Base-by-base conservation (phyloP, 2,113 vertebrate species). In the Colinus virginianus region DNA sequence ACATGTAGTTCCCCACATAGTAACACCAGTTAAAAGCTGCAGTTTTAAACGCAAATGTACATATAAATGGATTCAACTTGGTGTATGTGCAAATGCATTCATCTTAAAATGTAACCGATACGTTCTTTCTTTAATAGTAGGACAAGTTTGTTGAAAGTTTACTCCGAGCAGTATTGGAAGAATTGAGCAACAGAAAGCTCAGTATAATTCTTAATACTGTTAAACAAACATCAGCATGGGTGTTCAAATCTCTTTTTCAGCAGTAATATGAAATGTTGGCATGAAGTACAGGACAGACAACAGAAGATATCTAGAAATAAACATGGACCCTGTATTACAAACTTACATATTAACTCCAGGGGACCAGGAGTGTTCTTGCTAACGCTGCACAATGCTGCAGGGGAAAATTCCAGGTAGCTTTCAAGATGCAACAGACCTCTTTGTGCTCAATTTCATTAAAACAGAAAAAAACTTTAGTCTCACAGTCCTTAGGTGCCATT, bases 241-340 rank as follows among this genome's bases (percentile, higher is more conserved):
- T 95, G 80, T 84, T 90, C 71, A 80, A 85, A n/a, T 91, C 70
- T 74, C 66, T 82, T 70, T 48, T 34, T 87, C 96, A 92, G 87
- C 87, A 66, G 72, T 86, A 92, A 36, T 90, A 94, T 81, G 93
- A 96, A 83, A 92, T 11, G 84, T 90, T 97, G 96, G 96, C 96
- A 90, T 80, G 45, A 78, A 77, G 67, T 43, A 93, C 87, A 88
- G 93, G 94, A 93, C 92, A 95, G 95, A 97, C 91, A 97, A 96
- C 96, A 96, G 82, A 93, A 85, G 95, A 91, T 96, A 97, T 97
- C 96, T 97, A 58, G 95, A 94, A 96, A 94, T 96, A 97, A 97
- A 97, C 95, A 97, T 97, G 96, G 90, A 97, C 96, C 94, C 94
- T 96, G 95, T 92, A 94, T 97, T 91, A 45, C 89, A 91, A 79